These are phyloP conservation scores for Microctonus aethiopoides DNA, from an alignment of 2,888 invertebrate genomes.

Conservation along the genomic window DNA sequence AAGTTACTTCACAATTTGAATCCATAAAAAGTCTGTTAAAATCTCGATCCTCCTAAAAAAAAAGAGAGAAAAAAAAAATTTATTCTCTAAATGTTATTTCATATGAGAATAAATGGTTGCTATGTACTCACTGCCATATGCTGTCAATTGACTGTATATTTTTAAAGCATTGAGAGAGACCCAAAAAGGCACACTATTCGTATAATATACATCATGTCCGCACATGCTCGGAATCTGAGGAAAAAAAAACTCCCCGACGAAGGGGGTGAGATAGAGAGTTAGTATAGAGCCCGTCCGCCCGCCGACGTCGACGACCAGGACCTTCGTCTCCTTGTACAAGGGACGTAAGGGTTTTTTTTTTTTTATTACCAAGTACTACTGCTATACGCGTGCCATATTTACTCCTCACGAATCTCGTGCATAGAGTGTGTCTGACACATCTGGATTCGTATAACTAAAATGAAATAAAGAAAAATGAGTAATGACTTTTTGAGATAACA, in stretches of 20 bases:
- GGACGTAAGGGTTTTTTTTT: slow-evolving; percentile 3
- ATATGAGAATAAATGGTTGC: not conserved
- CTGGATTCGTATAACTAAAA: not conserved
- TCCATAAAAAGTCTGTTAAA: too few relatives aligned
- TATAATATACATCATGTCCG: slow-evolving; percentile 4
- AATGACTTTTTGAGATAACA: slow-evolving; percentile 4
- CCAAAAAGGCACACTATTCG: slow-evolving; percentile 1
- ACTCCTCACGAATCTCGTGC: not conserved
- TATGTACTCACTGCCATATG: not conserved
- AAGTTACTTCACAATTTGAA: too few relatives aligned
- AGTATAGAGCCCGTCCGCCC: not conserved
- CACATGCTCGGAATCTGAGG: not conserved
- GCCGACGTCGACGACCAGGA: not conserved
- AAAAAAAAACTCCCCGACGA: not conserved
- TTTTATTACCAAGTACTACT: slow-evolving; percentile 10
- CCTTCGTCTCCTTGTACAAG: not conserved
- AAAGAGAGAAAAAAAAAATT: not conserved
- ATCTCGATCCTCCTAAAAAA: too few relatives aligned
- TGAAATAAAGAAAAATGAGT: slow-evolving; percentile 16
- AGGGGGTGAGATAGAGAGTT: not conserved
- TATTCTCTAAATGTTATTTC: not conserved
- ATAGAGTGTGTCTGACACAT: slow-evolving; percentile 6
- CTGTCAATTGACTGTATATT: slow-evolving; percentile 13
- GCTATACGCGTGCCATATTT: not conserved
- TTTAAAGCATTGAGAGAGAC: not conserved